Evolutionary conservation across 2,113 vertebrate genomes (phyloP).

Genomic region (Bucco capensis): DNA sequence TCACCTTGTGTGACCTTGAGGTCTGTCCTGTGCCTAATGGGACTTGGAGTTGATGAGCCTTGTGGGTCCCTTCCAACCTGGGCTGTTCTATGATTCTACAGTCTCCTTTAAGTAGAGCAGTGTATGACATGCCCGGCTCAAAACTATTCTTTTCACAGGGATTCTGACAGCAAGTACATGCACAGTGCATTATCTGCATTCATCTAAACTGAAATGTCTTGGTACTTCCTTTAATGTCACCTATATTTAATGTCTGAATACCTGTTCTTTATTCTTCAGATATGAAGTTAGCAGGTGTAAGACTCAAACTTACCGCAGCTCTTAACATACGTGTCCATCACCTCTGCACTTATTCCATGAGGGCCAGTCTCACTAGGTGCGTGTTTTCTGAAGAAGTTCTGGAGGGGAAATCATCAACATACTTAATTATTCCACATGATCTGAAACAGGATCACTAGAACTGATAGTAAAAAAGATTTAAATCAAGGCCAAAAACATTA

Average conservation of each 20-base stretch:
- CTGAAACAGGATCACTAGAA: not conserved
- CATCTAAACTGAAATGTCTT: not conserved
- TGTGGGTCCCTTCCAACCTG: too few species aligned
- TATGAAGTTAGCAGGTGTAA: not conserved
- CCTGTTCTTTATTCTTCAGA: not conserved
- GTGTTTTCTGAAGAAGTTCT: slow-evolving; percentile 97
- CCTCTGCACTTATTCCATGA: slow-evolving; percentile 93
- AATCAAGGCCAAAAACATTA: not conserved
- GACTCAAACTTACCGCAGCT: slow-evolving; percentile 87
- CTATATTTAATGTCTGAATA: not conserved
- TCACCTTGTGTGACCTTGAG: too few species aligned
- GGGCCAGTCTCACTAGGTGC: slow-evolving; percentile 95
- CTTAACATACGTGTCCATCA: slow-evolving; percentile 99
- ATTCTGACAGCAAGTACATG: not conserved
- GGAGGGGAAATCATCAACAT: not conserved
- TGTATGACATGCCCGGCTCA: not conserved
- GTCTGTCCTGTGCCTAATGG: too few species aligned
- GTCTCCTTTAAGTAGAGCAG: not conserved
- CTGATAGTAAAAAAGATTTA: not conserved
- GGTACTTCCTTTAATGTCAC: not conserved
- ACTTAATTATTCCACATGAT: not conserved
- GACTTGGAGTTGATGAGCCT: too few species aligned
- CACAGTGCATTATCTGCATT: not conserved
- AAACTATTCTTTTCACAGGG: not conserved
- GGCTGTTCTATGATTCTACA: too few species aligned